phyloP scores from a whole-genome alignment of 35 echinoderm and acorn worm species.

The Apostichopus californicus region DNA sequence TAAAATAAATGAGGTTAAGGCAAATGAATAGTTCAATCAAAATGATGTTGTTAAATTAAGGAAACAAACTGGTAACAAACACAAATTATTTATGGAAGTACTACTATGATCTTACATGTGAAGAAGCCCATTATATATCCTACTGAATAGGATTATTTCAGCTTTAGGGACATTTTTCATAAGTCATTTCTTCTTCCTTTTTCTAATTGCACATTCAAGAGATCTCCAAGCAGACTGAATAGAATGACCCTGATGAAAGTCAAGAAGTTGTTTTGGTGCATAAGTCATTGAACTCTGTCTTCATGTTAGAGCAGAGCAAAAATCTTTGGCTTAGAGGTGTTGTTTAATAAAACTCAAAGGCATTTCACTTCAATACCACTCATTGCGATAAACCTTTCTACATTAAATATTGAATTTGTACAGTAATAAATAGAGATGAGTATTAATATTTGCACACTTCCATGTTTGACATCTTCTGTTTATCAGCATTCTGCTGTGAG shows the following conservation, averaged over 20 bases:
- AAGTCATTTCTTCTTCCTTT: not conserved
- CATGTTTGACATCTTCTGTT: not conserved
- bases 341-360: not conserved
- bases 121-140: too few species aligned
- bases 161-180: not conserved
- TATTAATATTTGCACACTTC: conserved; percentile 36
- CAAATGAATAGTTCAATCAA: too few species aligned
- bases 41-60: too few species aligned
- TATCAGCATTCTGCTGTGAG: not conserved
- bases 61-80: too few species aligned
- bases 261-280: not conserved
- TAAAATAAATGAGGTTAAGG: too few species aligned
- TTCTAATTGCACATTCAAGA: not conserved
- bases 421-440: conserved; percentile 26
- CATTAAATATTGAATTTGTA: conserved; percentile 8
- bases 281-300: not conserved
- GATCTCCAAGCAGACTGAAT: not conserved
- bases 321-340: not conserved
- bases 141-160: not conserved
- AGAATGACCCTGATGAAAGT: not conserved
- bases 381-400: not conserved
- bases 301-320: not conserved
- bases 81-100: too few species aligned
- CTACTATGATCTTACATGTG: too few species aligned
- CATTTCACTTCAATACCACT: not conserved